Evolutionary conservation across 1,140 invertebrate genomes (phyloP).

Genomic region (Cyrtorhinus lividipennis): DNA sequence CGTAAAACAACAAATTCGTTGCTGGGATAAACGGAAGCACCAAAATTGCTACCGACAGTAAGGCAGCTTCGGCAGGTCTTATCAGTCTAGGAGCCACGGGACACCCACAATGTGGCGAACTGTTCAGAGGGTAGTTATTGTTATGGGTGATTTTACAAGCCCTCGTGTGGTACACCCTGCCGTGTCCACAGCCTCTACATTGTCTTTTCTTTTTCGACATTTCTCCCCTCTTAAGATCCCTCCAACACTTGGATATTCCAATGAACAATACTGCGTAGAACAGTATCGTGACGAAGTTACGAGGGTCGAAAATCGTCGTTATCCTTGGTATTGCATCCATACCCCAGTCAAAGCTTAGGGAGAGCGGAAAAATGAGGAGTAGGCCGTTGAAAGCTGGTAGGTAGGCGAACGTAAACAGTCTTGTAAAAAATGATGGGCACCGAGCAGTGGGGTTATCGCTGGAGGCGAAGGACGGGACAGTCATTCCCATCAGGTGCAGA

Average conservation of each 20-base stretch:
- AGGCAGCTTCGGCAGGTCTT: slow-evolving; percentile 13
- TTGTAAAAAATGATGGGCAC: slow-evolving; percentile 49
- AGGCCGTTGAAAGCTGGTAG: slow-evolving; percentile 74
- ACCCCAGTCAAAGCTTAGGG: slow-evolving; percentile 87
- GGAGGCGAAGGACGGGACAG: slow-evolving; percentile 62
- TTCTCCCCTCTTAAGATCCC: background rate
- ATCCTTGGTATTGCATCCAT: slow-evolving; percentile 84
- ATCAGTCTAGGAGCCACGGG: background rate
- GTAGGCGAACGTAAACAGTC: slow-evolving; percentile 72
- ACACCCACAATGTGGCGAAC: slow-evolving; percentile 1
- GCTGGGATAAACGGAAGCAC: slow-evolving; percentile 86
- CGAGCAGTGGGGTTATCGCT: slow-evolving; percentile 82
- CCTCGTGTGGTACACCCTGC: slow-evolving; percentile 14
- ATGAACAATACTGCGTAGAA: slow-evolving; percentile 34
- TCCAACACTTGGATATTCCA: slow-evolving; percentile 11
- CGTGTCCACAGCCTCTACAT: slow-evolving; percentile 10
- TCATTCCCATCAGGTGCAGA: slow-evolving; percentile 43
- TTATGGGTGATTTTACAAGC: slow-evolving; percentile 30
- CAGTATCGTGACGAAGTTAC: slow-evolving; percentile 59
- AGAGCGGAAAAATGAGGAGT: slow-evolving; percentile 64
- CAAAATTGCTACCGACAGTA: slow-evolving; percentile 47
- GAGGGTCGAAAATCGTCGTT: slow-evolving; percentile 49
- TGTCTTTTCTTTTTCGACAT: background rate
- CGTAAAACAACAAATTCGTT: slow-evolving; percentile 86
- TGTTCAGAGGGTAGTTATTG: slow-evolving; percentile 31